These are phyloP conservation scores for Pseudoips prasinana DNA, from an alignment of 2,888 invertebrate species.

Conservation along the genomic window DNA sequence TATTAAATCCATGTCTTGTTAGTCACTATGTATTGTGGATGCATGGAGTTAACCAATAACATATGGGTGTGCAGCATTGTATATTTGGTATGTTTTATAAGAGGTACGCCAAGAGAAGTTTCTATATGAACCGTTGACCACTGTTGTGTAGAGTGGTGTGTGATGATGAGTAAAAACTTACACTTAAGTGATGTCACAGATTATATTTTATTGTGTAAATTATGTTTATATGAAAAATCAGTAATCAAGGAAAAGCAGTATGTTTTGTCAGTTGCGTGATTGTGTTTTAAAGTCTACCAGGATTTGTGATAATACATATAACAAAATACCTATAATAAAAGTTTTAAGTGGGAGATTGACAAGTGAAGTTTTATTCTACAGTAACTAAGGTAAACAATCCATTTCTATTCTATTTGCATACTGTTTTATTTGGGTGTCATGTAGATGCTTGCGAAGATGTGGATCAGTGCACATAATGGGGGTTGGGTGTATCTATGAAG, in stretches of 20 bases:
- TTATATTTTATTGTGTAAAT: constrained; percentile 81
- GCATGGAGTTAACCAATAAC: too few relatives aligned
- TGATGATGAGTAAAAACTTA: constrained; percentile 69
- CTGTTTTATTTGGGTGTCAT: too few relatives aligned
- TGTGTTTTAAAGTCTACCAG: constrained; percentile 87
- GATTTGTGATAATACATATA: constrained; percentile 89
- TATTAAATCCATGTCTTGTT: too few relatives aligned
- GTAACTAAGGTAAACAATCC: constrained; percentile 60
- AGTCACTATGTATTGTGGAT: too few relatives aligned
- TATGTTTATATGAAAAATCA: constrained; percentile 80
- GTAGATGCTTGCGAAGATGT: constrained; percentile 7
- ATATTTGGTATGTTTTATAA: too few relatives aligned
- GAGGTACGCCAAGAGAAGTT: too few relatives aligned
- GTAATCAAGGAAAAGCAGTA: constrained; percentile 77
- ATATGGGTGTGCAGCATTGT: too few relatives aligned
- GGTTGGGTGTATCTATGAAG: too few relatives aligned
- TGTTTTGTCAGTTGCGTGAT: constrained; percentile 84
- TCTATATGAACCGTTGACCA: too few relatives aligned
- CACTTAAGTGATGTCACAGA: constrained; percentile 76
- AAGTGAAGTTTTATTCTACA: constrained; percentile 79
- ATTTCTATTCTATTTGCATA: constrained; percentile 31
- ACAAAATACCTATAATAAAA: constrained; percentile 84
- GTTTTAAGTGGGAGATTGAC: constrained; percentile 82
- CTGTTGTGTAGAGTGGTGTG: constrained; percentile 77
- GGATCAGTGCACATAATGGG: too few relatives aligned